Conservation (phyloP, 2,888 invertebrate species). For the Ornithoptera alexandrae region DNA sequence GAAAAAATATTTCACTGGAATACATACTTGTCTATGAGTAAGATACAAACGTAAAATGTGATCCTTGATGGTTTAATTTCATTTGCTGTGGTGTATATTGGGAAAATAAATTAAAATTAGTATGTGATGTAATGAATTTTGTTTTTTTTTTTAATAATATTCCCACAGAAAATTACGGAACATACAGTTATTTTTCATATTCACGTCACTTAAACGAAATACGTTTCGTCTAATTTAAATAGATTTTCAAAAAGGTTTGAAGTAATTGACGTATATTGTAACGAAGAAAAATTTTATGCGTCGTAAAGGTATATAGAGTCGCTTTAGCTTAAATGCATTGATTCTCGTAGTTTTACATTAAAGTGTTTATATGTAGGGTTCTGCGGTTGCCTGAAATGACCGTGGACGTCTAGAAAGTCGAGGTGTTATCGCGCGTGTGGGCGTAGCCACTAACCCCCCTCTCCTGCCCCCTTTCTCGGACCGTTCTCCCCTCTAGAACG, state of each 20-base stretch:
- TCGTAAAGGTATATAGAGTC: not conserved
- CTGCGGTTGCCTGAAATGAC: conserved; percentile 37
- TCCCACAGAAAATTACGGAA: no score
- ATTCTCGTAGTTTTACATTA: conserved; percentile 18
- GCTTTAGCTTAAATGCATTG: conserved; percentile 19
- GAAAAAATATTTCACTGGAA: no score
- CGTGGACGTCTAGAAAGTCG: conserved; percentile 35
- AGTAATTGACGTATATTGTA: not conserved
- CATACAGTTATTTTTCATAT: no score
- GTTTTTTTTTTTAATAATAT: no score
- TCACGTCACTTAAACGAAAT: no score
- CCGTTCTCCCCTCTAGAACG: conserved; percentile 16
- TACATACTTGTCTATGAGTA: no score
- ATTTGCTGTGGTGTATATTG: no score
- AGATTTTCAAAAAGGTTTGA: not conserved
- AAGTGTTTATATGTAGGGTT: conserved; percentile 19
- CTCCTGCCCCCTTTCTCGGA: conserved; percentile 21
- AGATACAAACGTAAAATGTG: no score
- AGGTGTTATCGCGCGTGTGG: conserved; percentile 51
- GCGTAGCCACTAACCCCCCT: conserved; percentile 45
- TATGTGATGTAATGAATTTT: no score
- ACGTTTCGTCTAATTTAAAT: no score
- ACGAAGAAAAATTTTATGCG: not conserved
- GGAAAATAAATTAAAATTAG: no score
- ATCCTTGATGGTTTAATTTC: no score